Evolutionary conservation across 2,113 vertebrate species (phyloP).

Genomic region (Oxyura jamaicensis): DNA sequence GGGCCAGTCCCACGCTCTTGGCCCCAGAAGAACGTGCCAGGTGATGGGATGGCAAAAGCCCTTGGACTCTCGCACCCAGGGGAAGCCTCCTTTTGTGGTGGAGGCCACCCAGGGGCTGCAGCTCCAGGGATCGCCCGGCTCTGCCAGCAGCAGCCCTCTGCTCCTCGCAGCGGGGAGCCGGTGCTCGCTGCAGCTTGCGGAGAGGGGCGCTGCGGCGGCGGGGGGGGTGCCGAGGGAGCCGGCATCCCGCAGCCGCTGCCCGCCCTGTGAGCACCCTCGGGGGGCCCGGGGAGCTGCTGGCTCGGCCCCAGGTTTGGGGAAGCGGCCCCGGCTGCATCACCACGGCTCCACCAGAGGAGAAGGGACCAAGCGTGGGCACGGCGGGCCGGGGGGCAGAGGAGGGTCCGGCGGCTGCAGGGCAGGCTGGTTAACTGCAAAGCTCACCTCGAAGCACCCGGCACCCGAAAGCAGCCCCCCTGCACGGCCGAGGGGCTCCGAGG

Average conservation of each 20-base stretch:
- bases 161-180: neutral
- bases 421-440: neutral
- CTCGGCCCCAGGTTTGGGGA: neutral
- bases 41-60: neutral
- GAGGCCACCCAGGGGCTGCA: neutral
- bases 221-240: rapidly evolving
- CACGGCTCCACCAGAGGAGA: neutral
- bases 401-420: neutral
- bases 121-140: too few relatives aligned
- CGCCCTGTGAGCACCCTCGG: neutral
- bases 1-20: neutral
- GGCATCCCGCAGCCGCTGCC: neutral
- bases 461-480: neutral
- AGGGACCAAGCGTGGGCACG: rapidly evolving
- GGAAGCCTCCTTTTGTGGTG: neutral
- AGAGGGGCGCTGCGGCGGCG: neutral
- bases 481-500: neutral
- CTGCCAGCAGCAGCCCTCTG: neutral
- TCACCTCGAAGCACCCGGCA: neutral
- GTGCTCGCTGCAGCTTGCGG: neutral
- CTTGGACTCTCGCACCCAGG: neutral
- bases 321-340: neutral
- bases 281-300: neutral
- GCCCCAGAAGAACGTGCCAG: neutral
- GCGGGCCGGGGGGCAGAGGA: neutral